Base-by-base conservation (phyloP, 2,888 invertebrate genomes). In the Drymonia ruficornis region DNA sequence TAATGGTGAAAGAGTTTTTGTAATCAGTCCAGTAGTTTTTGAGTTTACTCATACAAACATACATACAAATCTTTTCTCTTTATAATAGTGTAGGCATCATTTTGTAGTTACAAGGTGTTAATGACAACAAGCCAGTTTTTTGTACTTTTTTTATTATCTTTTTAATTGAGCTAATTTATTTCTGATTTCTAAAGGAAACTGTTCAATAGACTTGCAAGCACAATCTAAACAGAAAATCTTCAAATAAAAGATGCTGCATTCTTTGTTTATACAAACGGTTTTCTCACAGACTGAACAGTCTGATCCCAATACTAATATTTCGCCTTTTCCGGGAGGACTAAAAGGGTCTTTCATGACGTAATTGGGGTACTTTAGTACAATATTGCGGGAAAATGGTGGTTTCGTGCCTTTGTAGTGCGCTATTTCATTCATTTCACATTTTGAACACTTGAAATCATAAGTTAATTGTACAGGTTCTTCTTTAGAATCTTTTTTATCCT, bases 311-410 rank as follows among this genome's bases (percentile, higher is more conserved):
- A 97, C 93, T 59, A 97, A 86, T 73, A 95, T 95, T 83, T 97
- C 96, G n/a, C 96, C 95, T 79, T 94, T 95, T 53, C 95, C 95
- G 7, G 95, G 95, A 1, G 96, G 94, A 71, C 95, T 94, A 78
- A 98, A 98, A 0, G 98, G 98, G 87, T 98, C 98, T 75, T 96
- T 96, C 94, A 97, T 96, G 0, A 97, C 85, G 83, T 96, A 98
- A 59, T 95, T 95, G 34, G 96, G 94, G 79, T 97, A 97, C 65
- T 93, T 88, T 53, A 97, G 94, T 36, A 88, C 82, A 40, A 96
- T 89, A 55, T 95, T 94, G 63, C 94, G 94, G 2, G 95, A 94
- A 81, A 97, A 97, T 3, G 96, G 95, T 23, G 97, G 97, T 59
- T 94, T 93, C 13, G 84, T 92, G 19, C 98, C 98, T 83, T 95